These are phyloP conservation scores for Sebastes nivosus DNA, from an alignment of 2,797 vertebrate species.

Conservation along the genomic window DNA sequence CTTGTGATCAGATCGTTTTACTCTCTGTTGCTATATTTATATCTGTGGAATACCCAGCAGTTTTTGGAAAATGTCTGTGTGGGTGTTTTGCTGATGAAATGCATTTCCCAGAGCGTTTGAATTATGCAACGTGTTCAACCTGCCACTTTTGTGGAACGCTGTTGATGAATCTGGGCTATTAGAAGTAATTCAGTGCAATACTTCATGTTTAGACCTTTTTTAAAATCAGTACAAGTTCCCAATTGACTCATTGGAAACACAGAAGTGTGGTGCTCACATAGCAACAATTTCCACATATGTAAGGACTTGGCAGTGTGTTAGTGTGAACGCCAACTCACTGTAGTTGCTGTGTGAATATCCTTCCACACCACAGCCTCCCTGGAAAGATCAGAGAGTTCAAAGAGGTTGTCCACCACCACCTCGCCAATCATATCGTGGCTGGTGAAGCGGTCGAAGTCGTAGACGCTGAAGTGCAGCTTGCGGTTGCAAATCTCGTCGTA, in stretches of 20 bases:
- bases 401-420: slow-evolving; percentile 98
- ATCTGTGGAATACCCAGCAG: slow-evolving; percentile 35
- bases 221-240: neutral
- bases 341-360: slow-evolving; percentile 94
- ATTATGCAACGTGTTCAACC: slow-evolving; percentile 53
- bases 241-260: neutral
- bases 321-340: slow-evolving; percentile 84
- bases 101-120: slow-evolving; percentile 48
- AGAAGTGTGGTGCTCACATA: neutral
- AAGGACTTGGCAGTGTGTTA: neutral
- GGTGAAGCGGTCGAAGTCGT: slow-evolving; percentile 99
- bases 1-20: slow-evolving; percentile 14
- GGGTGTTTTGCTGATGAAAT: slow-evolving; percentile 60
- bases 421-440: slow-evolving; percentile 99
- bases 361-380: slow-evolving; percentile 97
- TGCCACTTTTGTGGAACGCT: slow-evolving; percentile 19
- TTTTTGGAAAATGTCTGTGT: slow-evolving; percentile 60
- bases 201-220: slow-evolving; percentile 36
- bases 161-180: slow-evolving; percentile 28
- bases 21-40: slow-evolving; percentile 48
- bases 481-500: slow-evolving; percentile 95
- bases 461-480: slow-evolving; percentile 97
- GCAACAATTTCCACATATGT: neutral
- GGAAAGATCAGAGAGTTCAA: slow-evolving; percentile 97
- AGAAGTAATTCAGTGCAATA: slow-evolving; percentile 16